These are phyloP conservation scores for Ibycter americanus DNA, from an alignment of 2,797 vertebrate species.

Conservation along the genomic window DNA sequence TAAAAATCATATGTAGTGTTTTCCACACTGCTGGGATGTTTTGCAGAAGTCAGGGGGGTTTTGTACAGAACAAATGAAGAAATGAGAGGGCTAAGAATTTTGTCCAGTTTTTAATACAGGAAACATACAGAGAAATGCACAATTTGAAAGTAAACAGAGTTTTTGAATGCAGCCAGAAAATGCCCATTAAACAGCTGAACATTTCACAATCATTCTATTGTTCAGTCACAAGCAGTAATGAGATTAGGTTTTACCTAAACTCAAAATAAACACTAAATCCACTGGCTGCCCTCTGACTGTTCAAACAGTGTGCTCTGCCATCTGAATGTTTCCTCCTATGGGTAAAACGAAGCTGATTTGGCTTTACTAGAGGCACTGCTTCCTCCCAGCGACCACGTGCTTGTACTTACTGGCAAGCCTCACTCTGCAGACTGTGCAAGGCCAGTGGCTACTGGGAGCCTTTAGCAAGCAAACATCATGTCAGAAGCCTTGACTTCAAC, in stretches of 20 bases:
- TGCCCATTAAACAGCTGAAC: background rate
- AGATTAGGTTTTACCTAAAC: background rate
- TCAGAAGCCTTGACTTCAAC: background rate
- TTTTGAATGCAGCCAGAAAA: background rate
- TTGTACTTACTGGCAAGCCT: background rate
- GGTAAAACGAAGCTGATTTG: background rate
- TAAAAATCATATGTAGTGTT: background rate
- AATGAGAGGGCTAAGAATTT: background rate
- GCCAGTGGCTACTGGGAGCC: background rate
- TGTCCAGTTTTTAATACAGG: background rate
- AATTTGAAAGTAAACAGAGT: background rate
- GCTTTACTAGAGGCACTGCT: background rate
- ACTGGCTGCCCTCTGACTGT: background rate
- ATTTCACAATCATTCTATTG: background rate
- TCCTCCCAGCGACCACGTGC: background rate
- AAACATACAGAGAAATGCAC: background rate
- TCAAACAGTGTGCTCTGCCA: background rate
- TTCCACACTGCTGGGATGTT: background rate
- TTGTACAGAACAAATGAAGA: background rate
- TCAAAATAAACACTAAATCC: background rate
- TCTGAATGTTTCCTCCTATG: background rate
- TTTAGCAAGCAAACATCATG: background rate
- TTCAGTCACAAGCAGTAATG: background rate
- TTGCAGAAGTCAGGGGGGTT: background rate
- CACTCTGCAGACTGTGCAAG: accelerated